Evolutionary conservation across 2,113 vertebrate genomes (phyloP).

Genomic region (Nicator chloris): DNA sequence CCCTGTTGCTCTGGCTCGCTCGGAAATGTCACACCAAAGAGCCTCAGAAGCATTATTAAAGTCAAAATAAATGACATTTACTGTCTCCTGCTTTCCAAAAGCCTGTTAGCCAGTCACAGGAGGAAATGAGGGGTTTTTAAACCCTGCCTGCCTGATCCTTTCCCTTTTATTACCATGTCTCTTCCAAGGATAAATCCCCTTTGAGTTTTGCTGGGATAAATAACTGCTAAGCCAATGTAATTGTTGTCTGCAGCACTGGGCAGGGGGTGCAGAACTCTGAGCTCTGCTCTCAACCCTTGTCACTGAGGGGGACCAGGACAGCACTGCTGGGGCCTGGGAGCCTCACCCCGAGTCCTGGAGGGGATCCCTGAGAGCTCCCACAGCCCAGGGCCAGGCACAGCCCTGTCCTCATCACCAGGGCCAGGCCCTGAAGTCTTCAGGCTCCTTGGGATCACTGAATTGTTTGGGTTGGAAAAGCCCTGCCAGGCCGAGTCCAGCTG

Average conservation of each 20-base stretch:
- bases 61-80: slow-evolving; percentile 4
- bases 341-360: neutral
- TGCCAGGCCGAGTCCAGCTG: neutral
- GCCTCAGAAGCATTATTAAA: slow-evolving; percentile 3
- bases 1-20: neutral
- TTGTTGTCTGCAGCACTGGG: neutral
- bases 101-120: neutral
- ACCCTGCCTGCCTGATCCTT: neutral
- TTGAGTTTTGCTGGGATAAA: neutral
- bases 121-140: neutral
- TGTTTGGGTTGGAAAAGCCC: neutral
- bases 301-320: neutral
- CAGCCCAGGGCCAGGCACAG: neutral
- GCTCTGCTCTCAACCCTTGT: neutral
- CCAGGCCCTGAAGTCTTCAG: fast-evolving
- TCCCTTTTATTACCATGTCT: neutral
- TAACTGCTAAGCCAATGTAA: neutral
- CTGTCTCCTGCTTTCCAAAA: neutral
- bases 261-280: neutral
- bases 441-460: fast-evolving
- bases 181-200: neutral
- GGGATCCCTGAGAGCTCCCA: neutral
- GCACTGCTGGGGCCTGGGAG: neutral
- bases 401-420: fast-evolving
- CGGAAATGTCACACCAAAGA: neutral